Base-by-base conservation (phyloP, 1,140 invertebrate species). In the Steinernema feltiae region DNA sequence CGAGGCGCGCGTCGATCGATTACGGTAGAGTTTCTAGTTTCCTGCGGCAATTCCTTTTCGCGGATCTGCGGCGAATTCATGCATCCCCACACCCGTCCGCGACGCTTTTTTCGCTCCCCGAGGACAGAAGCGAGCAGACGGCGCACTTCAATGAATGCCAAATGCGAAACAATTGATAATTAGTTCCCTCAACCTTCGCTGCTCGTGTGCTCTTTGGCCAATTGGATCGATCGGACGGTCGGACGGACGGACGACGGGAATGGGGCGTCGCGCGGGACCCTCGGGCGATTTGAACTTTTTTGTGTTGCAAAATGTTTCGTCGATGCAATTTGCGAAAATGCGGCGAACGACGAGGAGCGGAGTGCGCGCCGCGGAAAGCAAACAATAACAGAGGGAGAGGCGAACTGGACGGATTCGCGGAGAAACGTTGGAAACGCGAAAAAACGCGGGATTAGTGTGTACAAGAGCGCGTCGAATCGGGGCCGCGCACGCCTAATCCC, bases 141-240 rank as follows among this genome's bases (percentile, higher is more conserved):
- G 24, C 53, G 15, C 24, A 63, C 53, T 63, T 63, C 53, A 63
- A 63, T 63, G 53, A 63, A 63, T 63, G 53, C 53, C 53, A 63
- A 63, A 63, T 63, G 53, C 53, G 53, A 63, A 63, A 63, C 53
- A 63, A 27, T 63, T 63, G 53, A 63, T 63, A 63, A 63, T 63
- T 63, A 63, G 53, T 63, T 63, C 53, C 53, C 53, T 15, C 24
- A 27, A 15, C 24, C 53, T 27, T 21, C 53, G 53, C 24, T 27
- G 53, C 53, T 15, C 24, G 12, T 3, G 2, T 63, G 53, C 53
- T 63, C 53, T 63, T 63, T 63, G 53, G 53, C 53, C 53, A 63
- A 63, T 63, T 63, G 53, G 24, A 63, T 63, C 53, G 53, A 63
- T 63, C 53, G 12, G 2, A 7, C 18, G 35, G n/a, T n/a, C 7